Evolutionary conservation across 30 jellyfish, hydroid and myxozoan species (phyloP).

Genomic region (Pelagia noctiluca): DNA sequence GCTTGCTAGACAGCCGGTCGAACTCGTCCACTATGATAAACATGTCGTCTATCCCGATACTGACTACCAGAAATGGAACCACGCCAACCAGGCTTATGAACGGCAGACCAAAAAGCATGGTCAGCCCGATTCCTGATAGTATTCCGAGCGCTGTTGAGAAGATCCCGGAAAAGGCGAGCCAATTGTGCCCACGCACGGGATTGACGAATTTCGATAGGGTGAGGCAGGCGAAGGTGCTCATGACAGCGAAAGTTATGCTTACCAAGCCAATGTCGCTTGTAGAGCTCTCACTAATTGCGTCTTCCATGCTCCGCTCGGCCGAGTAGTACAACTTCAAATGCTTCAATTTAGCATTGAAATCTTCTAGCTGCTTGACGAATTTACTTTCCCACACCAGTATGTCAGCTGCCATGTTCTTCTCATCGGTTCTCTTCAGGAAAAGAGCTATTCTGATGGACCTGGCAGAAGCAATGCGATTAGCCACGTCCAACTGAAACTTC

Average conservation of each 20-base stretch:
- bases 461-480: conserved; percentile 1
- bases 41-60: conserved; percentile 84
- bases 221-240: conserved; percentile 61
- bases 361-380: conserved; percentile 28
- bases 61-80: conserved; percentile 74
- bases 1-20: conserved; percentile 48
- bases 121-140: conserved; percentile 69
- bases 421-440: conserved; percentile 46
- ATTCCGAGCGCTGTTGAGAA: conserved; percentile 67
- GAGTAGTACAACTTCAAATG: conserved; percentile 11
- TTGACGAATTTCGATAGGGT: conserved; percentile 55
- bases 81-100: conserved; percentile 71
- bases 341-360: neutral
- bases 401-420: conserved; percentile 22
- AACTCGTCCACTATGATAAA: conserved; percentile 70
- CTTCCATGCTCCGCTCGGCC: conserved; percentile 74
- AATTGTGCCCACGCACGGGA: conserved; percentile 77
- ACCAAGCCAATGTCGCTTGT: conserved; percentile 50
- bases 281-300: conserved; percentile 72
- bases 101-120: conserved; percentile 59
- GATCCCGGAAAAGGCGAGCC: conserved; percentile 69
- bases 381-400: conserved; percentile 53
- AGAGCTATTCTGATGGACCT: conserved; percentile 42
- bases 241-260: conserved; percentile 55
- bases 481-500: neutral